Evolutionary conservation across 2,113 vertebrate genomes (phyloP).

Genomic region (Thinocorus orbignyianus): DNA sequence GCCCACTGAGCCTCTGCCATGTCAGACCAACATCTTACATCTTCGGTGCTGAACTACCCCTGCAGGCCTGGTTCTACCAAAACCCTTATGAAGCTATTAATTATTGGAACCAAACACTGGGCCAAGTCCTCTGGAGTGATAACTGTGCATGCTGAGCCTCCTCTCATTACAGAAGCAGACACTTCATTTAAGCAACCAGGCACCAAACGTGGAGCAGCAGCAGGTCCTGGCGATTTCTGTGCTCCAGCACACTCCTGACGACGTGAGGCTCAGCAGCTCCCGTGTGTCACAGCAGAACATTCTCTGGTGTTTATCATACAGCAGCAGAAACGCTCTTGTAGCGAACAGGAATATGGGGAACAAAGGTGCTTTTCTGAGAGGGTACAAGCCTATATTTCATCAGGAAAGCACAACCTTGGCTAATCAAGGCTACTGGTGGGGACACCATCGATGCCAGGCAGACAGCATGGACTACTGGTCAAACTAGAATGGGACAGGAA

Average conservation of each 20-base stretch:
- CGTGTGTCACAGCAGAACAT: fast-evolving
- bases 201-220: not conserved
- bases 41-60: not conserved
- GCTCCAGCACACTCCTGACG: not conserved
- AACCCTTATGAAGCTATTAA: not conserved
- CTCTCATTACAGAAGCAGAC: not conserved
- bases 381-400: not conserved
- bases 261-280: not conserved
- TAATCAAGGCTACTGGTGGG: not conserved
- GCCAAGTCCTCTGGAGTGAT: not conserved
- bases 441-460: not conserved
- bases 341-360: not conserved
- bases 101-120: not conserved
- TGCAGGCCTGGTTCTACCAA: not conserved
- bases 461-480: not conserved
- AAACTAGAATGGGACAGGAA: not conserved
- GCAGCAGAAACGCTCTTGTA: not conserved
- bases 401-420: not conserved
- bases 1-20: not conserved
- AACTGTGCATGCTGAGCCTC: not conserved
- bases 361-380: not conserved
- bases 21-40: not conserved
- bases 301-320: not conserved
- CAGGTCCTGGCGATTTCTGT: not conserved
- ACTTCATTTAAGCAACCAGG: not conserved